Conservation (phyloP, 2,888 invertebrate species). For the Cremastinae sp. region DNA sequence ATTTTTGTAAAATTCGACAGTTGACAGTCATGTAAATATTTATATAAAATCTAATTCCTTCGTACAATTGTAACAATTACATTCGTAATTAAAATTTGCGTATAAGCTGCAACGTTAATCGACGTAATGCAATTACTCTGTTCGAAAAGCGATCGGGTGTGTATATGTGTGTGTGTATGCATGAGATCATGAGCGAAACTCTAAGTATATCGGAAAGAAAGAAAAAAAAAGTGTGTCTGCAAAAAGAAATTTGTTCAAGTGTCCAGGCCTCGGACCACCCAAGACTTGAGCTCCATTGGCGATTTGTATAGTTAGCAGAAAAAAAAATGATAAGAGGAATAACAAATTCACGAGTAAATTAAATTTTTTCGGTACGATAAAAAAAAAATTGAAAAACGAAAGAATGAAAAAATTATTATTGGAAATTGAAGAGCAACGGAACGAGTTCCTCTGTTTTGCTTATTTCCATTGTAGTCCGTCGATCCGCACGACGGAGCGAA, state of each 20-base stretch:
- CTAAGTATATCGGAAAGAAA: constrained; percentile 8
- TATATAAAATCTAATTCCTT: constrained; percentile 35
- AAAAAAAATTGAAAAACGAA: constrained; percentile 17
- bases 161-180: constrained; percentile 18
- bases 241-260: constrained; percentile 40
- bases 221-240: constrained; percentile 21
- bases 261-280: constrained; percentile 55
- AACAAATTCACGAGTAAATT: constrained; percentile 39
- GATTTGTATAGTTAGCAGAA: constrained; percentile 60
- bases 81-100: constrained; percentile 43
- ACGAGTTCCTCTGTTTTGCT: constrained; percentile 61
- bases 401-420: constrained; percentile 46
- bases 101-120: constrained; percentile 37
- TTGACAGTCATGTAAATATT: constrained; percentile 50
- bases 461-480: constrained; percentile 59
- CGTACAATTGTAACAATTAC: constrained; percentile 44
- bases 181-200: not conserved
- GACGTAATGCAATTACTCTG: constrained; percentile 32
- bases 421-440: constrained; percentile 62
- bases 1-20: constrained; percentile 34
- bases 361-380: constrained; percentile 57
- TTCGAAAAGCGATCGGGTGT: constrained; percentile 32
- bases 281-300: constrained; percentile 56
- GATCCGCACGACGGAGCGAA: constrained; percentile 54
- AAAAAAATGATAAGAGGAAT: constrained; percentile 24